Percentiles rank a stretch among this genome's conserved stretches.
phyloP scores from a whole-genome alignment of 2,888 invertebrate genomes.

The Heliconius ethilla region DNA sequence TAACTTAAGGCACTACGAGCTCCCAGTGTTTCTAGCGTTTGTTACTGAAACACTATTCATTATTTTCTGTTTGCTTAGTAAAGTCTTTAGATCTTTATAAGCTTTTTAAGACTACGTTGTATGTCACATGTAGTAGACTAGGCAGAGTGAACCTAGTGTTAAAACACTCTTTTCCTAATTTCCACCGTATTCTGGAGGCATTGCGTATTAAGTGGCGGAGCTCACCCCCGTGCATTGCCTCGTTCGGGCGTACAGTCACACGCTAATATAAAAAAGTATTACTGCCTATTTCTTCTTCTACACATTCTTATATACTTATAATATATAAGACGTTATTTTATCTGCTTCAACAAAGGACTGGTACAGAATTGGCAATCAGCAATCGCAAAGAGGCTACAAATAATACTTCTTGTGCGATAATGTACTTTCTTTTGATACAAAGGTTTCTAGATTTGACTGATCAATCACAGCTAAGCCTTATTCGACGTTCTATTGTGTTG shows the following conservation, averaged over 20 bases:
- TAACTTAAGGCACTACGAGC: constrained; percentile 14
- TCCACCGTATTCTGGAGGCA: no score
- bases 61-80: neutral
- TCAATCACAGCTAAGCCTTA: constrained; percentile 34
- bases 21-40: constrained; percentile 19
- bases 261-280: no score
- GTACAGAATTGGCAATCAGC: constrained; percentile 45
- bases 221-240: no score
- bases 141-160: no score
- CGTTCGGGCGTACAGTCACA: no score
- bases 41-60: constrained; percentile 11
- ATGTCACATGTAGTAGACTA: no score
- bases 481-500: constrained; percentile 27
- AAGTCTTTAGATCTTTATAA: neutral
- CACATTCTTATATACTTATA: neutral
- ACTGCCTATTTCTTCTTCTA: no score
- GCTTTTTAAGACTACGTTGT: no score
- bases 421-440: constrained; percentile 39
- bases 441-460: constrained; percentile 31
- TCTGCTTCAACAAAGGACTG: constrained; percentile 19
- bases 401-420: constrained; percentile 37
- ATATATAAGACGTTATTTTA: neutral
- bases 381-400: constrained; percentile 33
- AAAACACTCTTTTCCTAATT: no score
- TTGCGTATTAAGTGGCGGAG: no score